Evolutionary conservation across 1,140 invertebrate genomes (phyloP).

Genomic region (Diuraphis noxia): DNA sequence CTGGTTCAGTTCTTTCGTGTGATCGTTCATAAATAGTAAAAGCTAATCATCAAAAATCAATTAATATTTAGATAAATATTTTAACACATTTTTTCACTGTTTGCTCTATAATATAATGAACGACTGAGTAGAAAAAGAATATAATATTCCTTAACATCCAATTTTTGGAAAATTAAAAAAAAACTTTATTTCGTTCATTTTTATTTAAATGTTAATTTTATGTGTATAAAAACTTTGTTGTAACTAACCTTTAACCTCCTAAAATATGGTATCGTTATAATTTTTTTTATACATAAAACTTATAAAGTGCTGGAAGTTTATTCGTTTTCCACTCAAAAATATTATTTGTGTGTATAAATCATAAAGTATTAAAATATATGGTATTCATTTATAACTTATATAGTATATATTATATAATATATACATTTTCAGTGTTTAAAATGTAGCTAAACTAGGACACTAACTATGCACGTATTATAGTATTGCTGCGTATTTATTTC

Average conservation of each 20-base stretch:
- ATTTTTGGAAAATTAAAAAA: neutral
- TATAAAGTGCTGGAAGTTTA: conserved; percentile 12
- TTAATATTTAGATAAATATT: neutral
- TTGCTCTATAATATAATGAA: neutral
- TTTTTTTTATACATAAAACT: neutral
- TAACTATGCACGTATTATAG: neutral
- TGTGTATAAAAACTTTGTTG: neutral
- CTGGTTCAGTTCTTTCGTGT: no score
- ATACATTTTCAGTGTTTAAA: neutral
- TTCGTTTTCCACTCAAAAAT: conserved; percentile 11
- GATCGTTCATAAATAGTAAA: no score
- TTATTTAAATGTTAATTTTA: conserved; percentile 56
- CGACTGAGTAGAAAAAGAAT: neutral
- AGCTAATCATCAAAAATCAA: no score
- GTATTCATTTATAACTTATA: neutral
- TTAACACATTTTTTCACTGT: neutral
- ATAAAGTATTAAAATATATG: no score
- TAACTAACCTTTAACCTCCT: neutral
- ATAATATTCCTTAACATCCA: neutral
- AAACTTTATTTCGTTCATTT: neutral
- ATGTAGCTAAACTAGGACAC: neutral
- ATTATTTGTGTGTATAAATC: no score
- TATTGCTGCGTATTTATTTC: no score
- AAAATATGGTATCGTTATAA: conserved; percentile 9
- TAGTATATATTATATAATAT: neutral